Evolutionary conservation across 2,113 vertebrate genomes (phyloP), one percentile per base, ranked within the genome.

Genomic region (Meriones unguiculatus): DNA sequence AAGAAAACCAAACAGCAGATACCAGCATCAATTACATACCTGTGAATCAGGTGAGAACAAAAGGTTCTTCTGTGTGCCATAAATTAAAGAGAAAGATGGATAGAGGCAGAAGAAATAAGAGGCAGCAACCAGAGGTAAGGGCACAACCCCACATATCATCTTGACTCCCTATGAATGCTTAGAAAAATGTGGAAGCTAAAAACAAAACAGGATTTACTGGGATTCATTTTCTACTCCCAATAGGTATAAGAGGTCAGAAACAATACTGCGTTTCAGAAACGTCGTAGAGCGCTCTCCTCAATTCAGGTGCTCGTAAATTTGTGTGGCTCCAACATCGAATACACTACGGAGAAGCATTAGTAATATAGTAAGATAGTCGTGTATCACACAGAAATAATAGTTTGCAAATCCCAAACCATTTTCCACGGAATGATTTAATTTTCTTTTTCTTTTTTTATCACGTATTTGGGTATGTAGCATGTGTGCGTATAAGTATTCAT

Each of bases 91-190:
- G 8, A 73, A 50, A 65, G 52, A 25, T 38, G 50, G 28, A 38
- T n/a, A 32, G 32, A 7, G 41, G 1, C 67, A 69, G 67, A 65
- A 1, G 57, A 78, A 50, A 70, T 0, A 93, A 54, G 13, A 75
- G 32, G 28, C 9, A 12, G 9, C 17, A 87, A 9, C 8, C 13
- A 89, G 2, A 86, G 1, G 10, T 65, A 35, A 14, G 10, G 30
- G 15, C 1, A 17, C 4, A 50, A 10, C 5, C 73, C 7, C 32
- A 20, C 7, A 17, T 17, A 38, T 24, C 6, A 2, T 14, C 3
- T 41, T 7, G 30, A 0, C 3, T 18, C 0, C 54, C 22, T 30
- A 2, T 14, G 67, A 54, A 85, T 38, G 5, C 28, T 67, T 41
- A 59, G 38, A 28, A 59, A 87, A 62, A 59, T 7, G 35, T 25